phyloP scores from a whole-genome alignment of 2,888 invertebrate species.

The Phaonia tiefii region DNA sequence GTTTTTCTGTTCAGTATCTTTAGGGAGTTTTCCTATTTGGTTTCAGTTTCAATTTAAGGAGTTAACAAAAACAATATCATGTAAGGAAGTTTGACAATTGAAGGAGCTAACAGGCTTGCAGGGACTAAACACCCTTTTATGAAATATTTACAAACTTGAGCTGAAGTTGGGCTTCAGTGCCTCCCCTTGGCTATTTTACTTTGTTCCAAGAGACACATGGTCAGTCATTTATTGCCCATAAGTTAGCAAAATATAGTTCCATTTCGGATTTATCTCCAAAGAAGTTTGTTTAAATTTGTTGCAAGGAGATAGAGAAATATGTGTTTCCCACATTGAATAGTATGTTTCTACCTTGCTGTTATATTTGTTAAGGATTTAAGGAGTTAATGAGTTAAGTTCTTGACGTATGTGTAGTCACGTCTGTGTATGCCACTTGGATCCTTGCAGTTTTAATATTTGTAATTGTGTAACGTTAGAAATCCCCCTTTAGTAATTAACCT shows the following conservation, averaged over 20 bases:
- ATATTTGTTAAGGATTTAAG: no score
- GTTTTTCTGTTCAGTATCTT: slow-evolving; percentile 18
- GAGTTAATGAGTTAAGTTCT: not conserved
- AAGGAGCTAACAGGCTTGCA: slow-evolving; percentile 49
- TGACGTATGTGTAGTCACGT: not conserved
- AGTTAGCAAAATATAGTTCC: not conserved
- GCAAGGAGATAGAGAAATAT: no score
- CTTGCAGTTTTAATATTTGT: not conserved
- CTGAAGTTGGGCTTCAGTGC: slow-evolving; percentile 4
- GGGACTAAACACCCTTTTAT: slow-evolving; percentile 30
- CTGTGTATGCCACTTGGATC: not conserved
- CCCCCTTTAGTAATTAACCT: slow-evolving; percentile 51
- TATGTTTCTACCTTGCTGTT: not conserved
- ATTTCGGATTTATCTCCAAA: no score
- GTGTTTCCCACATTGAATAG: no score
- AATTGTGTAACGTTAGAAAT: not conserved
- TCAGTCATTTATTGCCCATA: not conserved
- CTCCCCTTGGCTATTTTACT: slow-evolving; percentile 10
- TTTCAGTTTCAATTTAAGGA: slow-evolving; percentile 30
- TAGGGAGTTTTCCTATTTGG: slow-evolving; percentile 27
- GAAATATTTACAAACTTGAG: slow-evolving; percentile 35
- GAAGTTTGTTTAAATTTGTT: no score
- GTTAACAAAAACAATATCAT: not conserved
- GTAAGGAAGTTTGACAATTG: slow-evolving; percentile 42
- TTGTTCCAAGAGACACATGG: no score